Conservation (phyloP, 2,888 invertebrate genomes). For the Malthinus flaveolus region DNA sequence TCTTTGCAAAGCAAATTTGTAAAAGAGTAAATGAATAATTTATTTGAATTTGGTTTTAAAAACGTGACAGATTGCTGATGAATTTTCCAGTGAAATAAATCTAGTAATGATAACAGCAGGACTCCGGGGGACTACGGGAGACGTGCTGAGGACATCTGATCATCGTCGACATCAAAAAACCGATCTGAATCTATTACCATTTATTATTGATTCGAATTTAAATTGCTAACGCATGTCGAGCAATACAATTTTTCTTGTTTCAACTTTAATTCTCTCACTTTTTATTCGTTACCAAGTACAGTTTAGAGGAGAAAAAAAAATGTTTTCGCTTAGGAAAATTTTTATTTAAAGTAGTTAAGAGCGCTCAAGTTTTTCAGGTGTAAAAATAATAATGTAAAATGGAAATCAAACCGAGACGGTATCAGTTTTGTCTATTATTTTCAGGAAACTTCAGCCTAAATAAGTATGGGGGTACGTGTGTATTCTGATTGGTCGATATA, state of each 20-base stretch:
- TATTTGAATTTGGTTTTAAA: background rate
- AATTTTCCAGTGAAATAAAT: constrained; percentile 41
- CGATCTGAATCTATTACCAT: constrained; percentile 46
- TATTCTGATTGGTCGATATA: constrained; percentile 39
- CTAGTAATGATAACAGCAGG: constrained; percentile 35
- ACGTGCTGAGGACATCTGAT: constrained; percentile 47
- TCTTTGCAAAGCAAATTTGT: background rate
- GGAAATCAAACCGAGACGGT: constrained; percentile 32
- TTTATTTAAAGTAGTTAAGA: background rate
- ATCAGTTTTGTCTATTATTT: constrained; percentile 32
- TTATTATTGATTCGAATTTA: constrained; percentile 37
- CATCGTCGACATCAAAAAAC: constrained; percentile 47
- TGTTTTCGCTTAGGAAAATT: background rate
- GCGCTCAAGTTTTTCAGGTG: constrained; percentile 10
- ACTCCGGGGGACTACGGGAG: constrained; percentile 32
- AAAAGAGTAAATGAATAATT: background rate
- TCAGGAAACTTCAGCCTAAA: constrained; percentile 31
- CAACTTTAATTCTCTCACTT: background rate
- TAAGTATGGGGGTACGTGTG: constrained; percentile 31
- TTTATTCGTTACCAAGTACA: background rate
- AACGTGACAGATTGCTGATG: constrained; percentile 41
- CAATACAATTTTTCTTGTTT: no score
- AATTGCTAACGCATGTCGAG: constrained; percentile 27
- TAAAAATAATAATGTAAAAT: constrained; percentile 28
- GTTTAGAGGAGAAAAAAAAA: background rate